Evolutionary conservation across 1,140 invertebrate genomes (phyloP), one percentile per base, ranked within the genome.

Genomic region (Maniola jurtina): DNA sequence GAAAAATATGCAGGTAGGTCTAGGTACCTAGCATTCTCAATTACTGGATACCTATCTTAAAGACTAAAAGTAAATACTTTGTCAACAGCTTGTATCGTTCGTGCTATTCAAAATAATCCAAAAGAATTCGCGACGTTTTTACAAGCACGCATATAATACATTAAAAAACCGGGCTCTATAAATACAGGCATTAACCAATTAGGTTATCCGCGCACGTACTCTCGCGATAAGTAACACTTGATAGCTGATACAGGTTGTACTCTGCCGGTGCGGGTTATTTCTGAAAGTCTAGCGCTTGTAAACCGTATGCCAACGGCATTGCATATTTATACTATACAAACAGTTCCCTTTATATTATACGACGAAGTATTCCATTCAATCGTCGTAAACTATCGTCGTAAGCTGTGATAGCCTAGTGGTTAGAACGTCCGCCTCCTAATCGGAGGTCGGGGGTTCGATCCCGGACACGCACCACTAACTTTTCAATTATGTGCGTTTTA

Each of bases 161-260:
- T 35, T 35, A 56, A 36, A 35, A 56, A 35, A 35, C 33, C 4
- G n/a, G 8, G 14, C 14, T 15, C 14, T 10, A 52, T 54, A 35
- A n/a, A 56, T 15, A 5, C 14, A 15, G 6, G 13, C 45, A 48
- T 48, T 48, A 48, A 61, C 33, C 59, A 52, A 66, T 66, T 66
- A 61, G 47, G 58, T 54, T 66, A 57, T 55, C 64, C 64, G 38
- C 34, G 33, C 64, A 66, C 64, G 59, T 61, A 66, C 59, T 66
- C 61, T 55, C 38, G 36, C 59, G 64, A 66, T 66, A 66, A 66
- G 50, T 50, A 61, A 60, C 58, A 66, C 56, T 66, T 61, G 60
- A 38, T 38, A 38, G 38, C 38, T 38, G 38, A 61, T 66, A 56
- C 60, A 61, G 40, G n/a, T 34, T 54, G 25, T 13, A 34, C 45